Evolutionary conservation across 2,113 vertebrate species (phyloP), one percentile per base, ranked within the genome.

Genomic region (Toxotes chatareus): DNA sequence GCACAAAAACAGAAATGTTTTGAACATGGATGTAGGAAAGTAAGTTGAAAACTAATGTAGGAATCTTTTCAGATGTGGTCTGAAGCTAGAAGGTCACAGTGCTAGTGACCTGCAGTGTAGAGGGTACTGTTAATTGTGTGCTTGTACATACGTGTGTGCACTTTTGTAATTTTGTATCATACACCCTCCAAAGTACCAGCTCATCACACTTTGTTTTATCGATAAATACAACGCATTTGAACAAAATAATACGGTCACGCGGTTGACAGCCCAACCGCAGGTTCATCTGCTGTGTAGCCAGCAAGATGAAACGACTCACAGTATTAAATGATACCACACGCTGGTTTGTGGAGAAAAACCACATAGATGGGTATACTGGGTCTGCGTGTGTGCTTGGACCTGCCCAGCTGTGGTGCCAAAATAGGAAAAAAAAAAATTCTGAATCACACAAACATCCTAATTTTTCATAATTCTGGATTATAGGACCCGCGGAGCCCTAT

Each of bases 91-190:
- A 16, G 9, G 60, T 71, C 47, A 49, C 44, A n/a, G 2, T 6
- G 32, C 7, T 19, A 27, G 31, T 71, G 17, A 34, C 17, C 62
- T 76, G 40, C 57, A 3, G 56, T 38, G 16, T 16, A 31, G 49
- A 61, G 23, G 32, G 4, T 32, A 4, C 36, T 51, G 55, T n/a
- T 36, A 19, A 55, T 0, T 1, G 8, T 72, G 42, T 53, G 73
- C 63, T 53, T 81, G 67, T 65, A 59, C 38, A 60, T 73, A 57
- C n/a, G 32, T 55, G 27, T 55, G 60, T 44, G 42, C 42, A 11
- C 42, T 13, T 49, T 7, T 34, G 63, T 69, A 2, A 40, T 44
- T 23, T 13, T 46, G 65, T 75, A 49, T 75, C 38, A 17, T 46
- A 3, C 38, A 42, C 31, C 53, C 64, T 46, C 23, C 40, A 21